Conservation (phyloP, 2,113 vertebrate species). For the cattle (Bos taurus) region ARS-UCD2.0 NC_037333.1:62619001-62619500, state of each 20-base stretch:
- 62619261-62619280: not conserved
- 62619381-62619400: not conserved
- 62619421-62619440: accelerated
- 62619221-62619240: not conserved
- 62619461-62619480: not conserved
- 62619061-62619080: not conserved
- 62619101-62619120: not conserved
- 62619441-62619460: not conserved
- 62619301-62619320: not conserved
- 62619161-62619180: not conserved
- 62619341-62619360: not conserved
- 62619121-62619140: not conserved
- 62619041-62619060: not conserved
- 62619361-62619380: not conserved
- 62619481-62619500: not conserved
- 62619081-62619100: not conserved
- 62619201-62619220: not conserved
- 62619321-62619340: not conserved
- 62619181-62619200: not conserved
- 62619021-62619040: not conserved
- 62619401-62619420: not conserved
- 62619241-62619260: not conserved
- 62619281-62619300: not conserved
- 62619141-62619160: not conserved
- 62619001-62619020: not conserved